Base-by-base conservation (phyloP, 2,888 invertebrate genomes). In the Ophraella communa region DNA sequence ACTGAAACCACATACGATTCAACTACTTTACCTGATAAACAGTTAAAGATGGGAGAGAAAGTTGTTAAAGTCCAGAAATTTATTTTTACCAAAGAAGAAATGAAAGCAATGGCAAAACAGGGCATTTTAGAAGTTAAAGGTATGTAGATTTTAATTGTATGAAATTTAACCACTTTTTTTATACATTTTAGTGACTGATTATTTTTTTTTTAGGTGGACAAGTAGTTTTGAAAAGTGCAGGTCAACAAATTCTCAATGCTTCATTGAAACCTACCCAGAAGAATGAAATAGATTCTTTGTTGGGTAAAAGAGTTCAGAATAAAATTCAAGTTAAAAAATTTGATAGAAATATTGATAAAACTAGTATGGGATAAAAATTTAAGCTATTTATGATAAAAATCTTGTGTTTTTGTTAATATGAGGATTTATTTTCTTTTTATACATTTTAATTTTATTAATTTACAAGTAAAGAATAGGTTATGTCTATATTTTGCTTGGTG, bases 41-140 rank as follows among this genome's bases (percentile, higher is more conserved):
- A 23, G 3, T 3, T 51, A 85, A 86, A 85, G 78, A 84, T 88
- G 20, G 89, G 87, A 35, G 85, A 87, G 73, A 88, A 87, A 74
- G 82, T 87, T 39, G 87, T 89, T 0, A 86, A 87, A 73, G 88
- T 89, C 8, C 88, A 89, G 78, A 88, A 88, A 77, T 86, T 89
- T 44, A 86, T 88, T 2, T 85, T 90, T 84, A 87, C 88, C 7
- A 89, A 88, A 79, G 87, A 88, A 0, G 88, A 89, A 76, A 87
- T 89, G 18, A 88, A 87, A 68, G 86, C 85, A 4, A 88, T 89
- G 87, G 85, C 87, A 1, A 88, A 87, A 73, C 84, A 88, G 70
- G 89, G 75, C 3, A 72, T 75, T 45, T 56, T 75, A 8, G 73
- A 74, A 55, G 64, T 75, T 56, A 71, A 67, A 62, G 49, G 49